Conservation (phyloP, 2,888 invertebrate genomes). For the Miltochrista miniata region DNA sequence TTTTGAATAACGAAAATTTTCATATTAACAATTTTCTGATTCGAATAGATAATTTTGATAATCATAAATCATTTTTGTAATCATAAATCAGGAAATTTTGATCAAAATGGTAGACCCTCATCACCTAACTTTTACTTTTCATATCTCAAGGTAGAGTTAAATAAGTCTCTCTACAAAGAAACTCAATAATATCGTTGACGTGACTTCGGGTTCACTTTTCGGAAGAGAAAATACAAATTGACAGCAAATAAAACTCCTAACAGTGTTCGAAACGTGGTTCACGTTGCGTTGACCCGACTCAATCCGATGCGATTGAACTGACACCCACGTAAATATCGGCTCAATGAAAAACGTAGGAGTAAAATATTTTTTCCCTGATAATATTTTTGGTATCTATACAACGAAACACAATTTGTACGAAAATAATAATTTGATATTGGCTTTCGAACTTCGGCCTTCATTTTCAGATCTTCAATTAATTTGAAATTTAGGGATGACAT, state of each 20-base stretch:
- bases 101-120: too few species aligned
- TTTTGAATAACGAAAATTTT: too few species aligned
- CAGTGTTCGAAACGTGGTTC: conserved; percentile 47
- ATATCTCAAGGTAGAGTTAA: too few species aligned
- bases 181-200: conserved; percentile 14
- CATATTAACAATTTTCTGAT: too few species aligned
- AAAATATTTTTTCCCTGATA: conserved; percentile 41
- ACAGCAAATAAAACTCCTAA: conserved; percentile 68
- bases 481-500: conserved; percentile 36
- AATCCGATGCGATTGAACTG: conserved; percentile 52
- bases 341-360: conserved; percentile 30
- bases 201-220: conserved; percentile 7
- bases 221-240: conserved; percentile 46
- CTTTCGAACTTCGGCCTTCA: conserved; percentile 37
- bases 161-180: too few species aligned
- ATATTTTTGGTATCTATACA: conserved; percentile 42
- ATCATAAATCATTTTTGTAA: too few species aligned
- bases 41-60: too few species aligned
- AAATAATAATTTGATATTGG: conserved; percentile 36
- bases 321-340: conserved; percentile 45
- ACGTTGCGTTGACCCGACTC: conserved; percentile 62
- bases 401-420: conserved; percentile 42
- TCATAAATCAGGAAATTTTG: too few species aligned
- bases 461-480: conserved; percentile 45
- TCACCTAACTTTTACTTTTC: too few species aligned